Evolutionary conservation across 2,113 vertebrate species (phyloP).

Genomic region (Pachypanchax playfairii): DNA sequence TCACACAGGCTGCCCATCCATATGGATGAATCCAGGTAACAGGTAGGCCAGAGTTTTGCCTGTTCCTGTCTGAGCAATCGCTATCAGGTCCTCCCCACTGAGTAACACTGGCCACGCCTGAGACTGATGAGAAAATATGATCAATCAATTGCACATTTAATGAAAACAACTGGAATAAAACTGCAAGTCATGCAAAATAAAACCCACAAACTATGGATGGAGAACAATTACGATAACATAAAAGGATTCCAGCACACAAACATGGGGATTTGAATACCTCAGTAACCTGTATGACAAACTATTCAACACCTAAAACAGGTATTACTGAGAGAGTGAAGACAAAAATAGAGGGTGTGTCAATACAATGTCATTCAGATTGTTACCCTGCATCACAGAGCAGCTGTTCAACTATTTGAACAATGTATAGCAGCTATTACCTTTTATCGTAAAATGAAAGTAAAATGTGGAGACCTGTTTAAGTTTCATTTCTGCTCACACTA

Average conservation of each 20-base stretch:
- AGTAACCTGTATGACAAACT: too few relatives aligned
- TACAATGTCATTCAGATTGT: neutral
- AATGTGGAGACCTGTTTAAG: neutral
- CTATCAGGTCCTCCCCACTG: slow-evolving; percentile 92
- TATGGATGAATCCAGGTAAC: slow-evolving; percentile 95
- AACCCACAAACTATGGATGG: too few relatives aligned
- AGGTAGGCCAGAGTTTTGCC: slow-evolving; percentile 95
- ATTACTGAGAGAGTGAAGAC: neutral
- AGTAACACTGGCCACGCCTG: slow-evolving; percentile 94
- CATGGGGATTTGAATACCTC: too few relatives aligned
- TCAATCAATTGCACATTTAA: too few relatives aligned
- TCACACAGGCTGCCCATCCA: slow-evolving; percentile 92
- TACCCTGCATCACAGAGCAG: neutral
- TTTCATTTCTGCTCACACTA: slow-evolving; percentile 23
- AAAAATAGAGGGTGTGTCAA: neutral
- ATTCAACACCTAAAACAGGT: too few relatives aligned
- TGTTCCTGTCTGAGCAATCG: slow-evolving; percentile 95
- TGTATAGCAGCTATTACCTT: neutral
- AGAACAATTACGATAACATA: too few relatives aligned
- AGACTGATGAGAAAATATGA: slow-evolving; percentile 75
- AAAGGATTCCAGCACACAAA: too few relatives aligned
- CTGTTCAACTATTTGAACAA: neutral
- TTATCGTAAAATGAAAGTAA: slow-evolving; percentile 40
- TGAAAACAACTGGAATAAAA: too few relatives aligned
- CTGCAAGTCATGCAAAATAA: too few relatives aligned